phyloP scores from a whole-genome alignment of 1,140 invertebrate genomes.

The Sarcophaga bullata region DNA sequence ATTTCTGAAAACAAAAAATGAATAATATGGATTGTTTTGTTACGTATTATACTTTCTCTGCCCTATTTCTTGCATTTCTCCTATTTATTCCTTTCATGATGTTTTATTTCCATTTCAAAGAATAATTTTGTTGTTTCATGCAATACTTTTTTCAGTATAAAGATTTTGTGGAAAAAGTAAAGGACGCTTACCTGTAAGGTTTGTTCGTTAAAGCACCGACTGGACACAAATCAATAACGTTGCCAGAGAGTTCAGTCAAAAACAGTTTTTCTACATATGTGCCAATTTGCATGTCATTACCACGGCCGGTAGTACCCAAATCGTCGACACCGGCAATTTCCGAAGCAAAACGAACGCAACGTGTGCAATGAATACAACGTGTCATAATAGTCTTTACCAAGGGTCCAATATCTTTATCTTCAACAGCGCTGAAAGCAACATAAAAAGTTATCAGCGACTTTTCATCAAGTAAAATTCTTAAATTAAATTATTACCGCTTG shows the following conservation, averaged over 20 bases:
- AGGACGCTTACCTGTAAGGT: constrained; percentile 77
- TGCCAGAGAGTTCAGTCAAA: constrained; percentile 96
- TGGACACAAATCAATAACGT: constrained; percentile 98
- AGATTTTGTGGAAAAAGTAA: no score
- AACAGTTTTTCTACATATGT: constrained; percentile 99
- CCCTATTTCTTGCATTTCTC: no score
- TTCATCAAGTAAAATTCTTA: constrained; percentile 29
- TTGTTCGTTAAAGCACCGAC: constrained; percentile 98
- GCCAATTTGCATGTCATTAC: constrained; percentile 96
- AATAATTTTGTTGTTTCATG: no score
- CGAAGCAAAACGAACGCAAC: constrained; percentile 96
- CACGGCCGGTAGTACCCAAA: constrained; percentile 95
- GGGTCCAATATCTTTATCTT: constrained; percentile 99
- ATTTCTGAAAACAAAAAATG: no score
- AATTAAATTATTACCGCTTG: constrained; percentile 76
- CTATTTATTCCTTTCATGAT: no score
- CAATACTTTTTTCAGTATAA: no score
- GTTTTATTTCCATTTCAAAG: no score
- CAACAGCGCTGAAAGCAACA: constrained; percentile 82
- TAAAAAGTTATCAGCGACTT: constrained; percentile 23
- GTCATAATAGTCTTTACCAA: constrained; percentile 99
- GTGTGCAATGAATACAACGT: constrained; percentile 98
- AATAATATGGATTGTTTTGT: no score
- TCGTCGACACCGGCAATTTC: constrained; percentile 98
- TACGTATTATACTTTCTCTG: no score